Percentiles rank a stretch among this genome's conserved stretches.
These are phyloP conservation scores for Lepidothrix coronata DNA, from an alignment of 2,113 vertebrate genomes.

Conservation along the genomic window DNA sequence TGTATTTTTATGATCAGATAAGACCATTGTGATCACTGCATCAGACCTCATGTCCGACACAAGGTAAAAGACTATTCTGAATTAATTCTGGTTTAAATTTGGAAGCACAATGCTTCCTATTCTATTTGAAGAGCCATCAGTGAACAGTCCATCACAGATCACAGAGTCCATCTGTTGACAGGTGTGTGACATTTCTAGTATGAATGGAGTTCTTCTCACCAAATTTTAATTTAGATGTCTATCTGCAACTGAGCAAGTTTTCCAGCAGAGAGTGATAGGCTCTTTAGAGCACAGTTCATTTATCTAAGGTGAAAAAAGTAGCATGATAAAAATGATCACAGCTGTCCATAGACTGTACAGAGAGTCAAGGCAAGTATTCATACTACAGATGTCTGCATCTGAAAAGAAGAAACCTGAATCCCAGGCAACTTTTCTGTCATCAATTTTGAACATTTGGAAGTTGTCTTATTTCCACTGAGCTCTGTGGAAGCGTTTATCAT, in stretches of 20 bases:
- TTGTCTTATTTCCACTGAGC: neutral
- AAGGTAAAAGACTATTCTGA: neutral
- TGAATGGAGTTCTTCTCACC: neutral
- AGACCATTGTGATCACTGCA: neutral
- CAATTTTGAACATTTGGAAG: neutral
- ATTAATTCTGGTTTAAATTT: neutral
- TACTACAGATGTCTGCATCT: neutral
- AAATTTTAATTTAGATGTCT: neutral
- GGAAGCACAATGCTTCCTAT: neutral
- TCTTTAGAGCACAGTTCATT: neutral
- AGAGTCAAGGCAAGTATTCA: neutral
- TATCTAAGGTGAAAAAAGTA: neutral
- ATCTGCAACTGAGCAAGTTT: neutral
- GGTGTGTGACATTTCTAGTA: neutral
- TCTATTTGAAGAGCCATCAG: neutral
- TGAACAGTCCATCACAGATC: neutral
- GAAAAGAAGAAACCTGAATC: neutral
- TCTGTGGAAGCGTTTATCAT: neutral
- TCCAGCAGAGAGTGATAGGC: neutral
- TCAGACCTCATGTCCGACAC: neutral
- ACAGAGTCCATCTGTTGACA: neutral
- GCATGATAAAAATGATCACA: neutral
- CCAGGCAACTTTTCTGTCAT: neutral
- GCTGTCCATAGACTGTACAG: neutral
- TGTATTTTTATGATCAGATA: neutral